Conservation (phyloP, 2,797 vertebrate genomes). For the Morus bassanus region DNA sequence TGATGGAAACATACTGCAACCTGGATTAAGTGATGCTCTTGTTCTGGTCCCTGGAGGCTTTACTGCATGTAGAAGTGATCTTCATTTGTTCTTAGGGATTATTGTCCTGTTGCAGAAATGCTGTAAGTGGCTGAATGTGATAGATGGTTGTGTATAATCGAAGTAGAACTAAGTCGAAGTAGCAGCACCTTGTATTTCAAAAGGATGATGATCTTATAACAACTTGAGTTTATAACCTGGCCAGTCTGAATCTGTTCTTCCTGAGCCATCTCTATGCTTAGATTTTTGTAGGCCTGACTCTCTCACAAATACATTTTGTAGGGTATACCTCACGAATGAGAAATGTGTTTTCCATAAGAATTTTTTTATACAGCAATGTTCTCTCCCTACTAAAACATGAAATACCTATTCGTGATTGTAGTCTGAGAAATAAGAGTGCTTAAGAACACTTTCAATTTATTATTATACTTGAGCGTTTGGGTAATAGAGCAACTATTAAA, state of each 20-base stretch:
- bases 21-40: background rate
- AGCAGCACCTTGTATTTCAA: background rate
- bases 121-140: background rate
- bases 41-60: background rate
- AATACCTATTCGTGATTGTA: background rate
- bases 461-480: background rate
- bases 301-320: background rate
- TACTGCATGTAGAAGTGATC: background rate
- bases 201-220: background rate
- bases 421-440: background rate
- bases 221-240: background rate
- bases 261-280: background rate
- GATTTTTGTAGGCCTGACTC: background rate
- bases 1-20: background rate
- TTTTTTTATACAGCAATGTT: background rate
- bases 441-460: constrained; percentile 22
- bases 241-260: background rate
- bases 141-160: background rate
- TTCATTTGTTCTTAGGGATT: background rate
- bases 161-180: background rate
- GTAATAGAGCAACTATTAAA: background rate
- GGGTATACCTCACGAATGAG: background rate
- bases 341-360: background rate
- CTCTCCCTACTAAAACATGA: background rate
- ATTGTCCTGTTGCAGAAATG: background rate